Base-by-base conservation (phyloP, 2,888 invertebrate genomes). In the Philaethria dido region DNA sequence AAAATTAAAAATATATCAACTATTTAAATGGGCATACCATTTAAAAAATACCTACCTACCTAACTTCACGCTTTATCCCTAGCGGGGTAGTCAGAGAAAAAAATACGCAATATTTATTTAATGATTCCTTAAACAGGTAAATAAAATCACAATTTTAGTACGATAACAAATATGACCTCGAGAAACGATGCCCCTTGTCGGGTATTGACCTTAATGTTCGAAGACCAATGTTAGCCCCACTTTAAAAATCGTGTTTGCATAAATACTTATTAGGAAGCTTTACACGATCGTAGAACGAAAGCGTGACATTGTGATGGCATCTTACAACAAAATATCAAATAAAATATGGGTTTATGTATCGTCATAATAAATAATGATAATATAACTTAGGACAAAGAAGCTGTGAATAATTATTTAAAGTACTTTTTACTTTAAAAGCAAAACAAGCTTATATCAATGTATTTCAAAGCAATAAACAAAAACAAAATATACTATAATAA, bases 161-260 rank as follows among this genome's bases (percentile, higher is more conserved):
- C 36, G n/a, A 55, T 22, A 57, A 57, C 20, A 42, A 42, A 57
- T 42, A 42, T 16, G 57, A 39, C 22, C 42, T 57, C 57, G 22
- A 42, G n/a, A 16, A 57, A 25, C 22, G 57, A 57, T 16, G 4
- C 42, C 16, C 11, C 25, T 57, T 57, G 22, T 42, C 42, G 57
- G 57, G 1, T 42, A 42, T 22, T 57, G 57, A 57, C 42, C 57
- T 25, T 42, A 14, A 57, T 13, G 36, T 57, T 42, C 9, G 14
- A 11, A 39, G n/a, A 57, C 39, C 11, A 57, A 20, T 22, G 22
- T 42, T 11, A 11, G 39, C 25, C 42, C 11, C 2, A 22, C 39
- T 39, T 57, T 42, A n/a, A 42, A n/a, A n/a, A 22, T 8, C 11
- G 0, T 22, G 20, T 42, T 57, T 57, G 42, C 22, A 57, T 42